phyloP scores from a whole-genome alignment of 1,140 invertebrate species.

The Achroia grisella region DNA sequence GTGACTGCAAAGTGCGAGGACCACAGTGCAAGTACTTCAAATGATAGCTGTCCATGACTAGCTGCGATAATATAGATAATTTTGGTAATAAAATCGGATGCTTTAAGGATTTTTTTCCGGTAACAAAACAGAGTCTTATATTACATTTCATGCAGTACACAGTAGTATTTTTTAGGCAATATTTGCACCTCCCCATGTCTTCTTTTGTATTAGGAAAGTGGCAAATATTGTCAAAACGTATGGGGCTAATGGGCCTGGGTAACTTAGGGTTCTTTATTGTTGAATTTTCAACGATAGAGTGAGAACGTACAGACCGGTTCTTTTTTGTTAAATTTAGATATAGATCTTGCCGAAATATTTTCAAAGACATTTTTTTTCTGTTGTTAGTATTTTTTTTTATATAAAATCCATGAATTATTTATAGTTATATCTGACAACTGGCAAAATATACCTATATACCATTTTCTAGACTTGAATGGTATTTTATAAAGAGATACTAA shows the following conservation, averaged over 20 bases:
- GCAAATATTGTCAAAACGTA: conserved; percentile 12
- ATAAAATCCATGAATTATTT: too few relatives aligned
- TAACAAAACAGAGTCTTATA: conserved; percentile 9
- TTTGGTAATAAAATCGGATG: too few relatives aligned
- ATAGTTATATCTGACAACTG: too few relatives aligned
- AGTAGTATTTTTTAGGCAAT: conserved; percentile 16
- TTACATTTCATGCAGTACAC: conserved; percentile 18
- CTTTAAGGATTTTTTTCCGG: conserved; percentile 16
- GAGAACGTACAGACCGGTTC: too few relatives aligned
- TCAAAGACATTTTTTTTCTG: neutral
- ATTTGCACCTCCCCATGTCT: conserved; percentile 16
- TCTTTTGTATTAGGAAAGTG: too few relatives aligned
- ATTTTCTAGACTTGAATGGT: conserved; percentile 1
- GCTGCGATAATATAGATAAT: too few relatives aligned
- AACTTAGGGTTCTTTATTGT: too few relatives aligned
- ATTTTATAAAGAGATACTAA: conserved; percentile 18
- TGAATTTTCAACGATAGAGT: too few relatives aligned
- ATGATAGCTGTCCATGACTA: too few relatives aligned
- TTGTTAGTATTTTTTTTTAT: neutral
- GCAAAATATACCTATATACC: neutral
- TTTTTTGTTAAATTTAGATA: neutral
- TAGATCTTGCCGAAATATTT: neutral
- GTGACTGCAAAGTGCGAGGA: too few relatives aligned
- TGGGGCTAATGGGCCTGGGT: conserved; percentile 8
- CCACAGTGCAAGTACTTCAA: too few relatives aligned